phyloP scores from a whole-genome alignment of 2,113 vertebrate genomes.

The Crypturellus undulatus region DNA sequence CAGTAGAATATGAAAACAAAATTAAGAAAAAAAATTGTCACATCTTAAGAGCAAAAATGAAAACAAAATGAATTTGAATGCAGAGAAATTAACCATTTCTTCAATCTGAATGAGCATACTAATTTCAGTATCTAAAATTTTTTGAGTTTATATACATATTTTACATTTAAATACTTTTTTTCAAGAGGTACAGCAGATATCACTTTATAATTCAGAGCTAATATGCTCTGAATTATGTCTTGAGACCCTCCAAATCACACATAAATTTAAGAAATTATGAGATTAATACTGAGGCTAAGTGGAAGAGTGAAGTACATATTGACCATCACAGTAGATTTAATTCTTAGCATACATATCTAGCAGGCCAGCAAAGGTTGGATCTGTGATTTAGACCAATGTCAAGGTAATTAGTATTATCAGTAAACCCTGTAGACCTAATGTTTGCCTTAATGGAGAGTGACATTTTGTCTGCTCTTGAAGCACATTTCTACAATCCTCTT shows the following conservation, averaged over 20 bases:
- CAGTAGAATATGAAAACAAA: background rate
- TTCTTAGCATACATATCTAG: background rate
- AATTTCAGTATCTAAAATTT: background rate
- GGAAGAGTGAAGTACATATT: background rate
- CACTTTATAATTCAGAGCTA: background rate
- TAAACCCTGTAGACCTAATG: background rate
- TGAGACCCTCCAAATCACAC: background rate
- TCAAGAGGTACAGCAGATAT: background rate
- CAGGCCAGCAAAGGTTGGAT: background rate
- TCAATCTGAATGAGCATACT: background rate
- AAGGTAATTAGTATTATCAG: background rate
- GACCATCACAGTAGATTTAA: background rate
- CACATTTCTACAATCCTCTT: background rate
- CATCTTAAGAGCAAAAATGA: background rate
- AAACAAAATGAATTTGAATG: background rate
- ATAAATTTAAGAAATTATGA: background rate
- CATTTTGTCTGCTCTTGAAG: background rate
- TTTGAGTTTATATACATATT: background rate
- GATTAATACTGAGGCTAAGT: background rate
- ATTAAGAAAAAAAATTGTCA: background rate
- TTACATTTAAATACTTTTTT: background rate
- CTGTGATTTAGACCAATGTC: background rate
- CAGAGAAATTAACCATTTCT: background rate
- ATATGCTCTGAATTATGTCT: too few relatives aligned
- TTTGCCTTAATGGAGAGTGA: background rate